Conservation (phyloP, 1,140 invertebrate genomes). For the Chironomus tepperi region DNA sequence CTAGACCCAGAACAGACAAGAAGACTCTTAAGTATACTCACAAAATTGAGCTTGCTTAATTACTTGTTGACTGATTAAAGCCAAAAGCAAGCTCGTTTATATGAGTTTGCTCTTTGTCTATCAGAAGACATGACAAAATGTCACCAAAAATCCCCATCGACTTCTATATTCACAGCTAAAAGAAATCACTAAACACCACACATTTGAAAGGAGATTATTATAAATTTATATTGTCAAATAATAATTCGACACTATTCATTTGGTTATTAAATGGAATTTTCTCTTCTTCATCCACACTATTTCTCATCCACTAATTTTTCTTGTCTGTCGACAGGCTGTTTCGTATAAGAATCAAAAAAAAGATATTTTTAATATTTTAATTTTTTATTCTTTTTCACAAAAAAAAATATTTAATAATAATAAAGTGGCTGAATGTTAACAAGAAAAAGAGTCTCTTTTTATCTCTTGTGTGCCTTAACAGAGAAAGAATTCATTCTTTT, state of each 20-base stretch:
- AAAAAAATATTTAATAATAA: neutral
- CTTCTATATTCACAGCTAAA: too few species aligned
- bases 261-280: slow-evolving; percentile 23
- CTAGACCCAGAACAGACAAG: too few species aligned
- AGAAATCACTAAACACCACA: neutral
- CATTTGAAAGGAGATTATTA: slow-evolving; percentile 21
- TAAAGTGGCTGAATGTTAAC: slow-evolving; percentile 3
- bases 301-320: neutral
- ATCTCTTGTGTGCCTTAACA: too few species aligned
- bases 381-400: neutral
- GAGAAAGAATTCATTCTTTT: neutral
- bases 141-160: too few species aligned
- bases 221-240: slow-evolving; percentile 24
- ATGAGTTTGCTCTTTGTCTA: too few species aligned
- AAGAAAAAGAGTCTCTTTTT: neutral
- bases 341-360: too few species aligned
- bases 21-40: too few species aligned
- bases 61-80: too few species aligned
- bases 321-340: neutral
- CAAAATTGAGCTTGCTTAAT: too few species aligned
- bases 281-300: neutral
- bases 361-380: neutral
- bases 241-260: slow-evolving; percentile 22
- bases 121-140: too few species aligned
- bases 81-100: too few species aligned